These are phyloP conservation scores for Metaphire vulgaris DNA, from an alignment of 1,140 invertebrate species.

Conservation along the genomic window DNA sequence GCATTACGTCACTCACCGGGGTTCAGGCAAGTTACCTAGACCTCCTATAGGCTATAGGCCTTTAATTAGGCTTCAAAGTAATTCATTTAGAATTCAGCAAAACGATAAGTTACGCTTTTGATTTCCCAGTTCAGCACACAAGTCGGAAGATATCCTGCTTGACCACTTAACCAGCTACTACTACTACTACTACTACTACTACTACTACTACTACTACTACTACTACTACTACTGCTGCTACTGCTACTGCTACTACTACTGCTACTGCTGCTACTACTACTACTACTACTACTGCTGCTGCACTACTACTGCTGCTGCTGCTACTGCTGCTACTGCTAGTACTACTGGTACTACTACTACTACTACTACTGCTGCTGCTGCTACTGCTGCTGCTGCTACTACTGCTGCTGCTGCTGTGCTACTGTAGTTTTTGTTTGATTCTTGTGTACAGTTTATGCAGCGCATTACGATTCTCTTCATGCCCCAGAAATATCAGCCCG, in stretches of 20 bases:
- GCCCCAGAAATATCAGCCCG: constrained; percentile 95
- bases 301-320: no score
- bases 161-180: no score
- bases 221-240: background rate
- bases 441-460: constrained; percentile 70
- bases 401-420: background rate
- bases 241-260: background rate
- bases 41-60: no score
- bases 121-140: no score
- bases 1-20: constrained; percentile 44
- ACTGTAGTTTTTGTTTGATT: background rate
- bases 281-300: background rate
- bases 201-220: constrained; percentile 2
- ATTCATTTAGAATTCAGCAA: no score
- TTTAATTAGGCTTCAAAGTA: no score
- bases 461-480: constrained; percentile 89
- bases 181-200: constrained; percentile 2
- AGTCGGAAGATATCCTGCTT: no score
- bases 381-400: background rate
- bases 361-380: no score
- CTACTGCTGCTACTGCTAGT: background rate
- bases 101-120: no score
- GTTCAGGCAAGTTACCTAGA: constrained; percentile 34
- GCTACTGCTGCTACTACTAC: background rate
- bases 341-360: background rate